These are phyloP conservation scores for Eremobia ochroleuca DNA, from an alignment of 2,888 invertebrate genomes.

Conservation along the genomic window DNA sequence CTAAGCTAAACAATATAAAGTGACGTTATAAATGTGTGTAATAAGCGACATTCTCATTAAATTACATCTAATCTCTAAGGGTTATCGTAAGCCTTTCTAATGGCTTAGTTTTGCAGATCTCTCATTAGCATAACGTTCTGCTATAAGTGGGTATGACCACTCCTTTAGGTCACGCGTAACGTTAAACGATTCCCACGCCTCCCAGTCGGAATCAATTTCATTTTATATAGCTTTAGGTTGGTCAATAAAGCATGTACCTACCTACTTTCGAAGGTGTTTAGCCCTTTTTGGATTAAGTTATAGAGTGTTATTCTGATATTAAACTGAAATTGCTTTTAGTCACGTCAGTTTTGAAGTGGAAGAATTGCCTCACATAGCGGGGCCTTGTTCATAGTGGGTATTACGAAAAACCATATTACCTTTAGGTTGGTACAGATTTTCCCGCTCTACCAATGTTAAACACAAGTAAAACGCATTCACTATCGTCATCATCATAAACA, in stretches of 20 bases:
- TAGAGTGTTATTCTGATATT: slow-evolving; percentile 20
- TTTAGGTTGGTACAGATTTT: neutral
- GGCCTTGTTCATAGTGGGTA: neutral
- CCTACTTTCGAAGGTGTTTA: slow-evolving; percentile 33
- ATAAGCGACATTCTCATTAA: slow-evolving; percentile 51
- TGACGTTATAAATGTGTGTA: slow-evolving; percentile 39
- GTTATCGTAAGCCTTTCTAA: slow-evolving; percentile 58
- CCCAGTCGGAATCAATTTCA: slow-evolving; percentile 43
- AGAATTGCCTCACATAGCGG: neutral
- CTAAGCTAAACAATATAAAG: slow-evolving; percentile 13
- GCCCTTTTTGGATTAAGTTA: slow-evolving; percentile 26
- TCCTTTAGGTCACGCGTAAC: slow-evolving; percentile 45
- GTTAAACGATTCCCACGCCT: slow-evolving; percentile 53
- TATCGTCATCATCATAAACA: no score
- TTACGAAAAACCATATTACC: neutral
- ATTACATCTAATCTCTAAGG: slow-evolving; percentile 48
- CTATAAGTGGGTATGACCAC: slow-evolving; percentile 59
- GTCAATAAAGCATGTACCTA: slow-evolving; percentile 22
- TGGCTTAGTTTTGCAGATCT: slow-evolving; percentile 53
- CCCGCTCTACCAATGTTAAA: neutral
- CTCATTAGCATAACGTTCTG: slow-evolving; percentile 41
- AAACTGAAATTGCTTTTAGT: slow-evolving; percentile 21
- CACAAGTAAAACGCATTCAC: neutral
- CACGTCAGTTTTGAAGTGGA: slow-evolving; percentile 21
- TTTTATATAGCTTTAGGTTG: slow-evolving; percentile 24